Conservation (phyloP, 2,888 invertebrate genomes). For the Ernsta delagoae region DNA sequence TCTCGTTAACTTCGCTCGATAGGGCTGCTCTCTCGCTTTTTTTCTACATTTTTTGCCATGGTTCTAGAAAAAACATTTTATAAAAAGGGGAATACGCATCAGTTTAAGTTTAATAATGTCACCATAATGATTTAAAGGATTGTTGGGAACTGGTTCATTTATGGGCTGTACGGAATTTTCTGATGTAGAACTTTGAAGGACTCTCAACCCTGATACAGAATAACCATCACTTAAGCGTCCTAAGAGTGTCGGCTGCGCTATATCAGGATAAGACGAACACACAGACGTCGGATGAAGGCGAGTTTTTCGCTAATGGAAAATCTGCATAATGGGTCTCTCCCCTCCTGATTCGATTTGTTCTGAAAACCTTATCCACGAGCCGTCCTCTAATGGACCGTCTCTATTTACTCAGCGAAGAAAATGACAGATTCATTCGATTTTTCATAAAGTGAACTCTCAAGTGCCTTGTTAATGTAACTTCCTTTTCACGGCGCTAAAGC, state of each 20-base stretch:
- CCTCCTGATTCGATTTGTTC: slow-evolving; percentile 74
- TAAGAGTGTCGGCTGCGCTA: slow-evolving; percentile 32
- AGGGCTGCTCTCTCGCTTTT: slow-evolving; percentile 35
- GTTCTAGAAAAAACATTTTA: neutral
- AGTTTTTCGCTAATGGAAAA: slow-evolving; percentile 78
- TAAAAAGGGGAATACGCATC: neutral
- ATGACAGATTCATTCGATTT: slow-evolving; percentile 66
- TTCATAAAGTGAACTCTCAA: slow-evolving; percentile 59
- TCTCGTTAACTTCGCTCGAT: slow-evolving; percentile 45
- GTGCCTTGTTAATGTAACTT: slow-evolving; percentile 54
- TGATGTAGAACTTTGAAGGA: neutral
- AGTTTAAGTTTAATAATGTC: neutral
- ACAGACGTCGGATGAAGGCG: slow-evolving; percentile 50
- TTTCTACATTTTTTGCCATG: slow-evolving; percentile 12
- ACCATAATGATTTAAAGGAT: neutral
- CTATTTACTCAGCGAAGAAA: slow-evolving; percentile 63
- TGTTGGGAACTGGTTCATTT: neutral
- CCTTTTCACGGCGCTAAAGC: slow-evolving; percentile 58
- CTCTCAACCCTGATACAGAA: slow-evolving; percentile 4
- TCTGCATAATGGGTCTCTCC: slow-evolving; percentile 76
- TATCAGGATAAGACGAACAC: slow-evolving; percentile 46
- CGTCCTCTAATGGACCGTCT: slow-evolving; percentile 66
- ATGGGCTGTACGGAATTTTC: neutral
- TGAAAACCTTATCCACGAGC: slow-evolving; percentile 62
- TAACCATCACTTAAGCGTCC: slow-evolving; percentile 1